A percentile compares a stretch with the other conserved stretches of the same genome.
phyloP scores from a whole-genome alignment of 2,797 vertebrate genomes.

The Brotula barbata region DNA sequence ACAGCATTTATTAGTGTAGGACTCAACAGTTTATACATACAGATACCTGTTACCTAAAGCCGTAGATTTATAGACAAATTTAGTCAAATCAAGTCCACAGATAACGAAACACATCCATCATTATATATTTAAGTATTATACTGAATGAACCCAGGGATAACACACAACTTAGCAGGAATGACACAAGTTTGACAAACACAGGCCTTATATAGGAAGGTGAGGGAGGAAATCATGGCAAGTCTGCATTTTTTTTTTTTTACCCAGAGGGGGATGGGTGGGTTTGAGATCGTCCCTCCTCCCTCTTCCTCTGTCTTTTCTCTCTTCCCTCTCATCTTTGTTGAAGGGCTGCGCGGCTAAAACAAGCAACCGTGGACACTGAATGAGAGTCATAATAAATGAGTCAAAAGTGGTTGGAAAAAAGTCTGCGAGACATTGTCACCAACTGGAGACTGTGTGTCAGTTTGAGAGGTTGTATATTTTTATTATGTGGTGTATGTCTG shows the following conservation, averaged over 20 bases:
- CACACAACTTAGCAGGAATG: background rate
- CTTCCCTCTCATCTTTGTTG: conserved; percentile 76
- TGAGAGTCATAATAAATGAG: conserved; percentile 45
- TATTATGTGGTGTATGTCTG: conserved; percentile 17
- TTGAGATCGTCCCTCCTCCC: conserved; percentile 73
- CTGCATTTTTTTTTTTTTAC: conserved; percentile 51
- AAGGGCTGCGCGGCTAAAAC: conserved; percentile 62
- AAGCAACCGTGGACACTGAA: conserved; percentile 39
- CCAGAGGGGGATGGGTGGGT: conserved; percentile 68
- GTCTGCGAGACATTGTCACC: conserved; percentile 5
- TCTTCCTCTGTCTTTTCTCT: conserved; percentile 68
- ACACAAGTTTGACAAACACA: conserved; percentile 4
- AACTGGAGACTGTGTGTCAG: conserved; percentile 26
- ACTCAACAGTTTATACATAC: conserved; percentile 2
- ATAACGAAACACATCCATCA: background rate
- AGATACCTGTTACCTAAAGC: conserved; percentile 64
- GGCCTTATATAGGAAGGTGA: conserved; percentile 59
- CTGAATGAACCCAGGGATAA: background rate
- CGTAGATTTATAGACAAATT: conserved; percentile 15
- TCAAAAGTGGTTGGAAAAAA: conserved; percentile 35
- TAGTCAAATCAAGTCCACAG: background rate
- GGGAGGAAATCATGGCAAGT: conserved; percentile 71
- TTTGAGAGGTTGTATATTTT: conserved; percentile 23
- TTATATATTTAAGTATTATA: background rate
- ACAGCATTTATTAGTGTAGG: conserved; percentile 15